Conservation (phyloP, 2,797 vertebrate genomes). For the Euthynnus affinis region DNA sequence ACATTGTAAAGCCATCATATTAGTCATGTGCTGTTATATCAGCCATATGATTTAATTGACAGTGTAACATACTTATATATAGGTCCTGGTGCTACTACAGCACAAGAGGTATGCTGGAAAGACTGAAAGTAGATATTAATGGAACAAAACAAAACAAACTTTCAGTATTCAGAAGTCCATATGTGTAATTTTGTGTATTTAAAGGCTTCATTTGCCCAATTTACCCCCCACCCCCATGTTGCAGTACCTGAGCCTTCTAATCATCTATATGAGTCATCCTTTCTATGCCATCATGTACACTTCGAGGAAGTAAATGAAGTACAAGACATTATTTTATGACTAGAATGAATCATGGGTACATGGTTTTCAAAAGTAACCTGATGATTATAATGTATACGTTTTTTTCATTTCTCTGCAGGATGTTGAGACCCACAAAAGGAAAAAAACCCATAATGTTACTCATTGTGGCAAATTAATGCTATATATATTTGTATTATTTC, state of each 20-base stretch:
- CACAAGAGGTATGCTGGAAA: background rate
- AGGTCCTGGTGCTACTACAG: background rate
- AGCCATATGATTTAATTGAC: background rate
- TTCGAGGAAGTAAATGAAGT: conserved; percentile 19
- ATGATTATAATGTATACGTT: too few species aligned
- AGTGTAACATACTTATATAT: background rate
- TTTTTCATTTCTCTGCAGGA: background rate
- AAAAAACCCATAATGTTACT: conserved; percentile 1
- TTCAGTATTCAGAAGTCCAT: conserved; percentile 6
- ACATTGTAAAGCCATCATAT: background rate
- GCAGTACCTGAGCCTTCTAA: conserved; percentile 45
- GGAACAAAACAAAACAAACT: background rate
- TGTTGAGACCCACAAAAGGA: background rate
- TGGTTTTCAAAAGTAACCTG: background rate
- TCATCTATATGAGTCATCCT: conserved; percentile 39
- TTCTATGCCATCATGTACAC: conserved; percentile 26
- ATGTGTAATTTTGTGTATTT: conserved; percentile 16
- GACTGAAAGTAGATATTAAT: background rate
- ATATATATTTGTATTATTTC: conserved; percentile 4
- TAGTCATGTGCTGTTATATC: background rate
- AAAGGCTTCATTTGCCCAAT: background rate
- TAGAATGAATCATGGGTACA: background rate
- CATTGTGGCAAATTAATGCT: background rate
- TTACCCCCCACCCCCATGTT: too few species aligned
- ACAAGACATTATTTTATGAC: conserved; percentile 21